Conservation (phyloP, 2,888 invertebrate genomes). For the Melanophora roralis region DNA sequence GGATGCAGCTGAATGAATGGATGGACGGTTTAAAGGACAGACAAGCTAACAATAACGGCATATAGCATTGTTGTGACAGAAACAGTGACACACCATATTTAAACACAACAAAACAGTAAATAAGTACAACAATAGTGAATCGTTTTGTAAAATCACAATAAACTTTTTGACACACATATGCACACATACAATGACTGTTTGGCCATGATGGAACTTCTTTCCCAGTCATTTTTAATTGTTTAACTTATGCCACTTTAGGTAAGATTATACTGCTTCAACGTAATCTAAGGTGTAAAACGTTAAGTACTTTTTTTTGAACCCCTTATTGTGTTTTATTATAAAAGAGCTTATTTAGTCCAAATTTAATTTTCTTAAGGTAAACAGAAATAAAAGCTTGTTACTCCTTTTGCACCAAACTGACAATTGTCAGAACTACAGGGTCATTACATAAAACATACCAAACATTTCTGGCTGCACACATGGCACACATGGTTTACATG, state of each 20-base stretch:
- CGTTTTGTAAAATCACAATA: slow-evolving; percentile 17
- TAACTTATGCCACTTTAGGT: too few species aligned
- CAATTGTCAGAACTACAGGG: too few species aligned
- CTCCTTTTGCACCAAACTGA: too few species aligned
- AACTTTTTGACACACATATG: background rate
- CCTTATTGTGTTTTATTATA: too few species aligned
- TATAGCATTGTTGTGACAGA: slow-evolving; percentile 37
- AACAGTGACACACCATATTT: slow-evolving; percentile 9
- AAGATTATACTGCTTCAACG: too few species aligned
- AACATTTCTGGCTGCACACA: background rate
- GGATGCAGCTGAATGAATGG: background rate
- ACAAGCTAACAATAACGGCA: slow-evolving; percentile 31
- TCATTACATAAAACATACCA: background rate
- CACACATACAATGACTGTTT: background rate
- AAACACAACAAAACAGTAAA: slow-evolving; percentile 3
- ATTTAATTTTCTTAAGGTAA: too few species aligned
- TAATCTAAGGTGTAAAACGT: too few species aligned
- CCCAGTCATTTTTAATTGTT: too few species aligned
- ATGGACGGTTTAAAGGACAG: background rate
- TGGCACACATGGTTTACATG: slow-evolving; percentile 22
- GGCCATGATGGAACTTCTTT: too few species aligned
- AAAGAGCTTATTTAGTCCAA: too few species aligned
- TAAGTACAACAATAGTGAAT: slow-evolving; percentile 34
- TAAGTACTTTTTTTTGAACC: too few species aligned
- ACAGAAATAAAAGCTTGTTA: too few species aligned